Evolutionary conservation across 2,113 vertebrate genomes (phyloP).

Genomic region (Etia nguti): DNA sequence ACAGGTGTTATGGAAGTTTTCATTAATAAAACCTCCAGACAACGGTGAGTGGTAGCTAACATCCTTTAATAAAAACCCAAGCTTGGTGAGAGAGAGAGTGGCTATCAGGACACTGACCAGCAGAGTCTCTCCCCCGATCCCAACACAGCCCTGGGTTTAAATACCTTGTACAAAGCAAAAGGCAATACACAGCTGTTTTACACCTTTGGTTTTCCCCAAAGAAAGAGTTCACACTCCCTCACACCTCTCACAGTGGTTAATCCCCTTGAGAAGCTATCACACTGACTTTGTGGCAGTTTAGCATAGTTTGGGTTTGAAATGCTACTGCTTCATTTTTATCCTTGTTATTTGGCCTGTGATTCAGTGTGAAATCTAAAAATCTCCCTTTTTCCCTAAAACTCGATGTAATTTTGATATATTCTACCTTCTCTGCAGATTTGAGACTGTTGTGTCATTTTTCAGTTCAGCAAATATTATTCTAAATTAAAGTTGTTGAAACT

Average conservation of each 20-base stretch:
- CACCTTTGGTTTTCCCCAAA: neutral
- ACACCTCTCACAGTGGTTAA: neutral
- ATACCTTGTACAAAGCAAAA: neutral
- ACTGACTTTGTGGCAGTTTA: too few species aligned
- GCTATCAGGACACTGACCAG: neutral
- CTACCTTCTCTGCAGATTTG: too few species aligned
- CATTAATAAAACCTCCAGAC: neutral
- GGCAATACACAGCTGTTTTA: neutral
- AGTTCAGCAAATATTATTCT: too few species aligned
- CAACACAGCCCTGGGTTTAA: neutral
- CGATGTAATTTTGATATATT: too few species aligned
- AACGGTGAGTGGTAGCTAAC: rapidly evolving
- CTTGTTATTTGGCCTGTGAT: too few species aligned
- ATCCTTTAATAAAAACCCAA: neutral
- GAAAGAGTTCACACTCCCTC: neutral
- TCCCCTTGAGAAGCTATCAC: neutral
- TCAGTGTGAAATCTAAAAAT: too few species aligned
- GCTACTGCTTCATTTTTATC: too few species aligned
- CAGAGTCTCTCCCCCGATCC: neutral
- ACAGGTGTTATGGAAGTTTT: neutral
- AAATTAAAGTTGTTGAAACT: too few species aligned
- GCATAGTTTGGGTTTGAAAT: too few species aligned
- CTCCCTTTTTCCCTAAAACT: too few species aligned
- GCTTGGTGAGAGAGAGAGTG: neutral
- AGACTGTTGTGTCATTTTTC: too few species aligned